Percentiles rank a stretch among this genome's conserved stretches.
These are phyloP conservation scores for Pelvicachromis taeniatus DNA, from an alignment of 2,113 vertebrate species.

Conservation along the genomic window DNA sequence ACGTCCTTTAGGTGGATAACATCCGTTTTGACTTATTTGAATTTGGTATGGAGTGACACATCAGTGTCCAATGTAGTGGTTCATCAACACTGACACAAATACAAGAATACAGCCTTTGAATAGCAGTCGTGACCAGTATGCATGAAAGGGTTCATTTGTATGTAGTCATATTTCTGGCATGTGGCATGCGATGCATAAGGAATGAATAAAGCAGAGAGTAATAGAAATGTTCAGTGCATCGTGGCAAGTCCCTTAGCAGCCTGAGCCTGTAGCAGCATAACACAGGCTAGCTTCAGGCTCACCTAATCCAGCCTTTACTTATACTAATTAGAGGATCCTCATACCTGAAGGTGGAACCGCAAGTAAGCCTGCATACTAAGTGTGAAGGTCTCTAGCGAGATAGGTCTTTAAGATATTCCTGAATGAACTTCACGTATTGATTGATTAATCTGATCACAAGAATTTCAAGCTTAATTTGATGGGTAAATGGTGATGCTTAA, in stretches of 20 bases:
- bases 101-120: too few species aligned
- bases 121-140: too few species aligned
- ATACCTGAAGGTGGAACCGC: not conserved
- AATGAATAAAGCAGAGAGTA: not conserved
- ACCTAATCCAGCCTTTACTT: not conserved
- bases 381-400: accelerated
- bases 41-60: too few species aligned
- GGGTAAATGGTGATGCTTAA: not conserved
- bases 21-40: too few species aligned
- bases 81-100: too few species aligned
- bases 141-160: not conserved
- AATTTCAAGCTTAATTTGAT: not conserved
- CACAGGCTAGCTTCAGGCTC: not conserved
- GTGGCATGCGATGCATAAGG: not conserved
- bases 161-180: not conserved
- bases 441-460: not conserved
- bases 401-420: not conserved
- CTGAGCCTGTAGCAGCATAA: not conserved
- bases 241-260: not conserved
- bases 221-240: not conserved
- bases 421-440: not conserved
- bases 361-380: not conserved
- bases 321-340: not conserved
- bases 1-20: too few species aligned
- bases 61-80: too few species aligned